A percentile compares a stretch with the other conserved stretches of the same genome.
Conservation (phyloP, 2,797 vertebrate genomes). For the Megalops cyprinoides region DNA sequence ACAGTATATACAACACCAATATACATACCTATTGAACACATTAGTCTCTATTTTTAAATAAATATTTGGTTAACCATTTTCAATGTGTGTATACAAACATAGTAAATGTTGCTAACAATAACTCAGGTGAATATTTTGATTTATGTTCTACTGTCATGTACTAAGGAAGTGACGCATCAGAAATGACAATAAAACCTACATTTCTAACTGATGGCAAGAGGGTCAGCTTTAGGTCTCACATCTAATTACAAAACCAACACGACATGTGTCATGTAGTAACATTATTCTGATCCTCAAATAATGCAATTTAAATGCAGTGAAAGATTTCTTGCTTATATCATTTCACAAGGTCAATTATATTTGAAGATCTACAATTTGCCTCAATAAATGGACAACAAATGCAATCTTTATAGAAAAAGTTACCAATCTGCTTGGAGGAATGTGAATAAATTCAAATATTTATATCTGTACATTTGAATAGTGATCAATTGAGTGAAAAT, state of each 20-base stretch:
- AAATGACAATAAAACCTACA: neutral
- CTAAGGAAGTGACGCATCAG: neutral
- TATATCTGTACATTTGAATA: neutral
- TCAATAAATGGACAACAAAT: neutral
- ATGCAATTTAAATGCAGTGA: neutral
- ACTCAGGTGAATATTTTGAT: neutral
- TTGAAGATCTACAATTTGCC: neutral
- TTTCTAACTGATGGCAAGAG: neutral
- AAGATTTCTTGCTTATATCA: neutral
- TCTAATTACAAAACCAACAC: neutral
- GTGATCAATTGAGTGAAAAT: constrained; percentile 4
- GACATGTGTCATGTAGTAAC: neutral
- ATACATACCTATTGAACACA: constrained; percentile 52
- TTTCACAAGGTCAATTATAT: neutral
- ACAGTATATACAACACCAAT: constrained; percentile 64
- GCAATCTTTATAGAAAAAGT: no score
- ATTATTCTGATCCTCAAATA: neutral
- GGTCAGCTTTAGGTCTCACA: neutral
- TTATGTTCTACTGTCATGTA: neutral
- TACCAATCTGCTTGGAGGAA: neutral
- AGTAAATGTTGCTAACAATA: neutral
- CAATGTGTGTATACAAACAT: constrained; percentile 38
- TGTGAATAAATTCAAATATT: neutral
- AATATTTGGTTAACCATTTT: constrained; percentile 54
- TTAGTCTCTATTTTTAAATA: constrained; percentile 56